A percentile compares a stretch with the other conserved stretches of the same genome.
These are phyloP conservation scores for Suncus etruscus DNA, from an alignment of 2,113 vertebrate genomes.

Conservation along the genomic window DNA sequence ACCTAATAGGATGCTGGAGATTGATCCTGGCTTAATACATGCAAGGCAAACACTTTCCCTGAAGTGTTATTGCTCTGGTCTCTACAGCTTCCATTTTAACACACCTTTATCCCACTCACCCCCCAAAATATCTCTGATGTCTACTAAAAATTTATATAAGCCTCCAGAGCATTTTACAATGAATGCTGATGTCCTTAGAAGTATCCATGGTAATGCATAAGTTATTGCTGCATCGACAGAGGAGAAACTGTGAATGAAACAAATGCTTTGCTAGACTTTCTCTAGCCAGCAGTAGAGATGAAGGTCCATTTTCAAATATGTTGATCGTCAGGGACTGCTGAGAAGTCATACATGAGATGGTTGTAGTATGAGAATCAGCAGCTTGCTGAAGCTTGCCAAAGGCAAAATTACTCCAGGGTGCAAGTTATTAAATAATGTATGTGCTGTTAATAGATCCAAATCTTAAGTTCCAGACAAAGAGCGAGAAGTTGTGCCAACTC, in stretches of 20 bases:
- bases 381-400: slow-evolving; percentile 71
- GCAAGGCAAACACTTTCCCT: no score
- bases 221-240: not conserved
- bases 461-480: slow-evolving; percentile 82
- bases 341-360: not conserved
- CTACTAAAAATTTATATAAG: not conserved
- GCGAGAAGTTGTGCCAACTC: slow-evolving; percentile 66
- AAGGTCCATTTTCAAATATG: not conserved
- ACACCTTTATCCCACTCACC: not conserved
- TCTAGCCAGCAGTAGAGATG: not conserved
- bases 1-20: no score
- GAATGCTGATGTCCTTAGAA: not conserved
- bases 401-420: slow-evolving; percentile 76
- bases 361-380: slow-evolving; percentile 57
- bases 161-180: slow-evolving; percentile 34
- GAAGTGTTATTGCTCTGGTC: no score
- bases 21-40: no score
- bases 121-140: not conserved
- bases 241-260: slow-evolving; percentile 41
- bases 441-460: slow-evolving; percentile 79
- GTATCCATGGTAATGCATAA: slow-evolving; percentile 12
- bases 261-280: slow-evolving; percentile 41
- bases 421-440: slow-evolving; percentile 85
- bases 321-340: slow-evolving; percentile 51
- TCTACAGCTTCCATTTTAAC: rapidly evolving